Evolutionary conservation across 2,797 vertebrate species (phyloP), one percentile per base, ranked within the genome.

Genomic region (Galagoides demidoff): DNA sequence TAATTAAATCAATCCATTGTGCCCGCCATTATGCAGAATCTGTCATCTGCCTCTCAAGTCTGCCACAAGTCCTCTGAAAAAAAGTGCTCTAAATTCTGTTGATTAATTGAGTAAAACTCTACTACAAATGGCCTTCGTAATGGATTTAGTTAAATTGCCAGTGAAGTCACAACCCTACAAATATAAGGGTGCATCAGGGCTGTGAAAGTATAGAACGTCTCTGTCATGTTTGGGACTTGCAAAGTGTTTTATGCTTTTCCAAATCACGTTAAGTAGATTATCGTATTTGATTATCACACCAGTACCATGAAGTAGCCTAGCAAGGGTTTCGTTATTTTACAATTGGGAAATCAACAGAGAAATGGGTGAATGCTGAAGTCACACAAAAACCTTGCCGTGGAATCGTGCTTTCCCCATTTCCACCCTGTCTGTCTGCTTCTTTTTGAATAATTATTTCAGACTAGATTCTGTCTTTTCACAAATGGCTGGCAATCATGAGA

Each of bases 31-130:
- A 17, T 14, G 27, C 8, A 13, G 55, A 74, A 43, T 84, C 70
- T 68, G 19, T 90, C 61, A 82, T 77, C 25, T 68, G 17, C 17
- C 57, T 31, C 7, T 5, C 17, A 34, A 49, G 64, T 13, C 34
- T 91, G 59, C 55, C 71, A 74, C 43, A 63, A n/a, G 29, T 39
- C 13, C n/a, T 94, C 10, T 93, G 61, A 61, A 66, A 17, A 17
- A 93, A 89, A 88, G 16, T 81, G 34, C 20, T 73, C 22, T 77
- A 82, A 96, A 85, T 87, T 83, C 34, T 92, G 7, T 68, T 89
- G 17, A 43, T 74, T 66, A 90, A 64, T 76, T 63, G 70, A 78
- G 52, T 78, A 68, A 78, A 76, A 81, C 31, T 25, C 55, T 59
- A 73, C 83, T 93, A 63, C 57, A 66, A 61, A 57, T 66, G 29